phyloP scores from a whole-genome alignment of 2,113 vertebrate species.

The Isichthys henryi region DNA sequence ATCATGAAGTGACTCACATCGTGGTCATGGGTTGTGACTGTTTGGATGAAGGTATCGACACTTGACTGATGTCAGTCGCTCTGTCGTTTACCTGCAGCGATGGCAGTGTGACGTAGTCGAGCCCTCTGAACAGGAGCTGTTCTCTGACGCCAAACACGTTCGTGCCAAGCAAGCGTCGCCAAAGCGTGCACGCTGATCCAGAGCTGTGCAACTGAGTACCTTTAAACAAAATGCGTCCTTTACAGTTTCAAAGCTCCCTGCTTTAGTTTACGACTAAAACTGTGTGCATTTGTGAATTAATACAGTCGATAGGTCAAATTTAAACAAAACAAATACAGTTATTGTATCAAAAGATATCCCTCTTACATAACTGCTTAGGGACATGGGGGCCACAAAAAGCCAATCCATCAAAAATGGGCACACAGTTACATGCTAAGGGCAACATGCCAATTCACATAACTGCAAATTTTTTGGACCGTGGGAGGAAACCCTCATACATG shows the following conservation, averaged over 20 bases:
- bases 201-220: background rate
- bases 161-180: background rate
- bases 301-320: background rate
- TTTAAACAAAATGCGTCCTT: background rate
- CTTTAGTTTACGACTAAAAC: background rate
- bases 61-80: background rate
- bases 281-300: background rate
- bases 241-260: background rate
- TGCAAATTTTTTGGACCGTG: background rate
- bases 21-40: background rate
- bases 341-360: background rate
- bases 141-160: background rate
- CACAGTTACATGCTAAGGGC: background rate
- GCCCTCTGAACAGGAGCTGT: background rate
- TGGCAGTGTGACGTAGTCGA: background rate
- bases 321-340: background rate
- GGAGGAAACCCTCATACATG: background rate
- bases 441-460: background rate
- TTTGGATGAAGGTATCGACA: background rate
- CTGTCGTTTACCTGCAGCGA: background rate
- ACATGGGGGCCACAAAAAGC: background rate
- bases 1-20: background rate
- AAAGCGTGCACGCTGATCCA: background rate
- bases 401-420: background rate
- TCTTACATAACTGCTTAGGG: background rate